phyloP scores from a whole-genome alignment of 2,797 vertebrate genomes.

The Xenentodon cancila region DNA sequence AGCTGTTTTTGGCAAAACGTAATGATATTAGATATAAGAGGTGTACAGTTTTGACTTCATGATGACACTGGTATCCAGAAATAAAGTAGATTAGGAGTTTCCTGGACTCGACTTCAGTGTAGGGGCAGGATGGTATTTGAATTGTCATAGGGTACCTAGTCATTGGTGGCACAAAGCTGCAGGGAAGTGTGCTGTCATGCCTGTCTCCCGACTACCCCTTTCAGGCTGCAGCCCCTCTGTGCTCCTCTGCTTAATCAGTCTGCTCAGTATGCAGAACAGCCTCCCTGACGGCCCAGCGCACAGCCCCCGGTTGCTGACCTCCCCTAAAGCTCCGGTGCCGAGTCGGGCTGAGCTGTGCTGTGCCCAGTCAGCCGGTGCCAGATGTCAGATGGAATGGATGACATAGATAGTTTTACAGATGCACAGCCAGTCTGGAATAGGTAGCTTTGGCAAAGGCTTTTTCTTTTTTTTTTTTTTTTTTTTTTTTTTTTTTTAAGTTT shows the following conservation, averaged over 20 bases:
- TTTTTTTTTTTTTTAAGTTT: slow-evolving; percentile 38
- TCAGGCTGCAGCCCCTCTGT: slow-evolving; percentile 57
- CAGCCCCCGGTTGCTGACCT: slow-evolving; percentile 74
- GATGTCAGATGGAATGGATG: slow-evolving; percentile 77
- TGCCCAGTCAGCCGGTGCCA: slow-evolving; percentile 75
- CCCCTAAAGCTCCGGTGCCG: slow-evolving; percentile 73
- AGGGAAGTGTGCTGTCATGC: slow-evolving; percentile 59
- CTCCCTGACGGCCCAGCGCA: slow-evolving; percentile 64
- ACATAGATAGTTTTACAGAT: slow-evolving; percentile 71
- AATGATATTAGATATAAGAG: neutral
- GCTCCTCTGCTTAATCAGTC: slow-evolving; percentile 76
- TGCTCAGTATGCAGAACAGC: slow-evolving; percentile 77
- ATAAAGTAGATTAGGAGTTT: neutral
- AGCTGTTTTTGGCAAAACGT: neutral
- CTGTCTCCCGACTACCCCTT: slow-evolving; percentile 63
- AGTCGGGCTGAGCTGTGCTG: slow-evolving; percentile 70
- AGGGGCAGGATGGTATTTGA: slow-evolving; percentile 23
- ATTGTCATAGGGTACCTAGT: slow-evolving; percentile 62
- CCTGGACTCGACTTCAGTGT: slow-evolving; percentile 22
- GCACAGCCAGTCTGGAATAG: slow-evolving; percentile 60
- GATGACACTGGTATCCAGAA: neutral
- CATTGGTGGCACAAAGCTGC: slow-evolving; percentile 57
- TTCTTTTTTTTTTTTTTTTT: neutral
- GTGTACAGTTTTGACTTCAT: neutral
- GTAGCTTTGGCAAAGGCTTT: slow-evolving; percentile 50